These are phyloP conservation scores for Eubasilissa splendida DNA, from an alignment of 2,888 invertebrate species.

Conservation along the genomic window DNA sequence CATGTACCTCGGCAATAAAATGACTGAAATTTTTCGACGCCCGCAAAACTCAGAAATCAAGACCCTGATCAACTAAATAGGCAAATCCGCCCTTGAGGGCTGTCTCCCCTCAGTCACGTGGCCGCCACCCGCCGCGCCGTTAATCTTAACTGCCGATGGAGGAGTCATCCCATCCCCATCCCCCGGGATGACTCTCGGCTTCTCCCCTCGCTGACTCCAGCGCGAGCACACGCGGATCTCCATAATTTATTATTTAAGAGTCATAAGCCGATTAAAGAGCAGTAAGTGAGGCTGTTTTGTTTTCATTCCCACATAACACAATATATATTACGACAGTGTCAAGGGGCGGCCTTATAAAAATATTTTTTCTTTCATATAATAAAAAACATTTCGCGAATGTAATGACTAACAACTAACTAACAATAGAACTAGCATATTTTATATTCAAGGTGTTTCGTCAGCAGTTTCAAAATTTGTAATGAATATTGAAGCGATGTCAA, in stretches of 20 bases:
- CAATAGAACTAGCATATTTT: no score
- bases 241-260: slow-evolving; percentile 37
- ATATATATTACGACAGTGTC: neutral
- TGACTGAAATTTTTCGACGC: no score
- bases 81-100: slow-evolving; percentile 12
- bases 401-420: no score
- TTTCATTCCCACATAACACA: slow-evolving; percentile 21
- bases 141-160: slow-evolving; percentile 55
- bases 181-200: slow-evolving; percentile 31
- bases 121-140: slow-evolving; percentile 41
- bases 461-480: no score
- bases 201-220: slow-evolving; percentile 24
- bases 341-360: no score
- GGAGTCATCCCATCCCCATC: slow-evolving; percentile 35
- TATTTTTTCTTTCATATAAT: no score
- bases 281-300: slow-evolving; percentile 36
- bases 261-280: slow-evolving; percentile 38
- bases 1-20: no score
- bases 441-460: no score
- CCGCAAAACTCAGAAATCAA: no score
- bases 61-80: neutral
- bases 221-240: slow-evolving; percentile 41
- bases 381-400: no score
- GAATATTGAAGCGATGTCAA: no score
- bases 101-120: slow-evolving; percentile 20